phyloP scores from a whole-genome alignment of 2,888 invertebrate genomes.

The Tipula lateralis region DNA sequence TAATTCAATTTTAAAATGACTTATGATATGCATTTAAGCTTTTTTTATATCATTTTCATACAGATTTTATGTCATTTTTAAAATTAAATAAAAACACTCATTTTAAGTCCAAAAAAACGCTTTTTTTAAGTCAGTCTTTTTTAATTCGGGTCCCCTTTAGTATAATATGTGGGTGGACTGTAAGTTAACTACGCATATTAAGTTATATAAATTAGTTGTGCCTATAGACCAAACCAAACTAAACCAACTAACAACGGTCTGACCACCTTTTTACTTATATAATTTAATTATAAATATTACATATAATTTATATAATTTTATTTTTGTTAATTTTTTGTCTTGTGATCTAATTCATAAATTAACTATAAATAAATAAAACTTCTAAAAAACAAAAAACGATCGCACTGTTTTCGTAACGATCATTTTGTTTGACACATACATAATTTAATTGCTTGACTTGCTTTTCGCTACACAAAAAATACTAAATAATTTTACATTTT shows the following conservation, averaged over 20 bases:
- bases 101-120: too few relatives aligned
- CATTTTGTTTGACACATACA: conserved; percentile 3
- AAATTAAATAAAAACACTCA: too few relatives aligned
- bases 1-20: too few relatives aligned
- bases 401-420: background rate
- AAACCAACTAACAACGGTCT: background rate
- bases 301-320: background rate
- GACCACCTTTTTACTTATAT: background rate
- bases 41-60: too few relatives aligned
- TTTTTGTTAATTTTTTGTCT: background rate
- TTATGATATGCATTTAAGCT: too few relatives aligned
- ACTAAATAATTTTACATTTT: background rate
- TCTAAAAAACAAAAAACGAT: background rate
- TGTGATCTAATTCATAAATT: background rate
- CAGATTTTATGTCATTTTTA: too few relatives aligned
- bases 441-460: background rate
- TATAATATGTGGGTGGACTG: background rate
- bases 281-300: background rate
- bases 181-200: too few relatives aligned
- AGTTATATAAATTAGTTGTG: background rate
- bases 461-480: background rate
- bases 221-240: background rate
- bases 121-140: too few relatives aligned
- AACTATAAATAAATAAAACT: background rate
- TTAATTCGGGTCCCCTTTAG: too few relatives aligned